Percentiles rank a stretch among this genome's conserved stretches.
phyloP scores from a whole-genome alignment of 2,888 invertebrate species.

The Neria commutata region DNA sequence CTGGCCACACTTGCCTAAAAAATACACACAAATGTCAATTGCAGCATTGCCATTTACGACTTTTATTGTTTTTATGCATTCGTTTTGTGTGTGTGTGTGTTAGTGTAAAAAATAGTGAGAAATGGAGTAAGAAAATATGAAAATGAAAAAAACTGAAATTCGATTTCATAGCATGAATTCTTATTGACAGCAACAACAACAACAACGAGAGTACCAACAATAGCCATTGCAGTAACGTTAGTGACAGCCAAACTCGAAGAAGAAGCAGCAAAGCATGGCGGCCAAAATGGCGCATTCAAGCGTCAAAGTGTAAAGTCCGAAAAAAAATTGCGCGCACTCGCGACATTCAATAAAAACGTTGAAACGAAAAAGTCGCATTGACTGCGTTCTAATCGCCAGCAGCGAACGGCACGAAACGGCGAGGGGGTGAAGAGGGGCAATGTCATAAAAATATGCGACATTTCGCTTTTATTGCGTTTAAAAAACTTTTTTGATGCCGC shows the following conservation, averaged over 20 bases:
- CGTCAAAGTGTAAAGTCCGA: not conserved
- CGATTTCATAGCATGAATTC: constrained; percentile 35
- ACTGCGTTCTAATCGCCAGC: not conserved
- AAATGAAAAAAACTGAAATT: no score
- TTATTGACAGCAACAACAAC: constrained; percentile 34
- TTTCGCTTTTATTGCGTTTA: constrained; percentile 63
- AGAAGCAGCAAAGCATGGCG: constrained; percentile 7
- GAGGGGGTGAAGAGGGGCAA: constrained; percentile 33
- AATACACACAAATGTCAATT: no score
- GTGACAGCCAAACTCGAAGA: not conserved
- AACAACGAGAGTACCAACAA: constrained; percentile 9
- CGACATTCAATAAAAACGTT: no score
- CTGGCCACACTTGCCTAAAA: no score
- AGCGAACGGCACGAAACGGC: constrained; percentile 24
- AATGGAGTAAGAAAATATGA: no score
- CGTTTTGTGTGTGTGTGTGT: no score
- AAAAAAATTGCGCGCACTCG: not conserved
- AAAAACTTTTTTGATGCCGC: constrained; percentile 57
- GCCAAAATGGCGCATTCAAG: not conserved
- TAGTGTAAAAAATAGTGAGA: no score
- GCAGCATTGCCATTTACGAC: no score
- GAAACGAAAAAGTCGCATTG: not conserved
- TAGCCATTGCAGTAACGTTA: constrained; percentile 10
- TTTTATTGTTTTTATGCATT: no score
- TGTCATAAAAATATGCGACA: constrained; percentile 64